Evolutionary conservation across 2,888 invertebrate species (phyloP), one percentile per base, ranked within the genome.

Genomic region (Cepaea hortensis): DNA sequence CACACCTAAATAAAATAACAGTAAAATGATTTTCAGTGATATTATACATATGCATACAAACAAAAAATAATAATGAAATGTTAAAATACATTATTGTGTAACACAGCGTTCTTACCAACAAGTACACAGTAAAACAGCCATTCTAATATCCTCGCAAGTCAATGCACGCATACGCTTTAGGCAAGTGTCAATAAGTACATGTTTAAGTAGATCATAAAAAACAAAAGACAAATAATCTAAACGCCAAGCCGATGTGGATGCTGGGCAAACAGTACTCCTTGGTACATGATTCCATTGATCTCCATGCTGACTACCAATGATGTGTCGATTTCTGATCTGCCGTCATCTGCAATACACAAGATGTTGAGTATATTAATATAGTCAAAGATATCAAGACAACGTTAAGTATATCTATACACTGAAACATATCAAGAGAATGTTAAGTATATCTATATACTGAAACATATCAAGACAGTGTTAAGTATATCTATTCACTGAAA

Each of bases 231-330:
- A 35, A 35, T 2, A 77, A 7, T n/a, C 75, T 62, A 85, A 3
- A 83, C 86, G 70, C 87, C 87, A 50, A 89, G 85, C 82, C 92
- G 88, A n/a, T 91, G 89, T 65, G 92, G 91, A 81, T 92, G 93
- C 85, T 94, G 94, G 13, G 94, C 94, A 94, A 98, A 98, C 13
- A 99, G 96, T 11, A 99, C 97, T 46, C 99, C 99, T 95, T 98
- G 97, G 95, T 99, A 99, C 95, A 97, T 97, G 84, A 97, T 96
- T 76, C 99, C 99, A 94, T 99, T 98, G 88, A 99, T 96, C 95
- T 99, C 98, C 96, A 99, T 98, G 92, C 97, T 98, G 68, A 99
- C 98, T 72, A 97, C 97, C 90, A 99, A 95, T 86, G 98, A 98
- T 93, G 97, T 97, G 93, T 98, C 97, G 20, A 97, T 97, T 91